Evolutionary conservation across 1,140 invertebrate genomes (phyloP).

Genomic region (Mactra quadrangularis): DNA sequence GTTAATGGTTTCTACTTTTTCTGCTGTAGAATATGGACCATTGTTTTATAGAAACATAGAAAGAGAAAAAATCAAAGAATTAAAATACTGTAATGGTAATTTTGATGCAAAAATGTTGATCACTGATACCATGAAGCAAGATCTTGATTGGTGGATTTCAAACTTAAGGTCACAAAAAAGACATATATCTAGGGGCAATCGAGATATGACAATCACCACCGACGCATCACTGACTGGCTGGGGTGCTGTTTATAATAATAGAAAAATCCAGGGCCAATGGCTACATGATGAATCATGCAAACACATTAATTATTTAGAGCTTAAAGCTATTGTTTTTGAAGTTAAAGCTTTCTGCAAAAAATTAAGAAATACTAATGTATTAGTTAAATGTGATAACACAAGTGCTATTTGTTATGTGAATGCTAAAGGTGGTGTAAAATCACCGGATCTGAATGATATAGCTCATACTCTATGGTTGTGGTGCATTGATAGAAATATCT

Average conservation of each 20-base stretch:
- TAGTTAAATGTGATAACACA: conserved; percentile 29
- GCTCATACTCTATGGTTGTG: conserved; percentile 25
- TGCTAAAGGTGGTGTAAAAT: conserved; percentile 51
- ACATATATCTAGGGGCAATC: conserved; percentile 7
- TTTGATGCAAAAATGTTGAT: conserved; percentile 44
- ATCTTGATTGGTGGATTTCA: conserved; percentile 44
- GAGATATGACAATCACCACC: background rate
- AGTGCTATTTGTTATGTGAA: conserved; percentile 45
- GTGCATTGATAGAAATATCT: conserved; percentile 15
- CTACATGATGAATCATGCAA: background rate
- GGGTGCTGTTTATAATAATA: conserved; percentile 24
- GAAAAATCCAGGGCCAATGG: conserved; percentile 22
- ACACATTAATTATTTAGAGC: conserved; percentile 59
- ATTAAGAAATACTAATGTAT: conserved; percentile 35
- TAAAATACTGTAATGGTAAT: conserved; percentile 38
- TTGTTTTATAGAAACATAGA: conserved; percentile 37
- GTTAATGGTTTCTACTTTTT: conserved; percentile 53
- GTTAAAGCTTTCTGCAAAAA: background rate
- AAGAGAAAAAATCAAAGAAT: conserved; percentile 30
- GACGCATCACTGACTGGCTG: conserved; percentile 19
- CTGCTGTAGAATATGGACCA: conserved; percentile 35
- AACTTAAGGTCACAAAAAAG: conserved; percentile 33
- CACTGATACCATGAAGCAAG: conserved; percentile 16
- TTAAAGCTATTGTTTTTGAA: conserved; percentile 35
- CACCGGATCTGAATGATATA: conserved; percentile 13